Conservation (phyloP, 2,113 vertebrate genomes). For the Felis catus region F.catus_Fca126_mat1.0 CM031425.1:13531001-13531500, state of each 20-base stretch:
- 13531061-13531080: slow-evolving; percentile 95
- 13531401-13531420: not conserved
- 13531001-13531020: slow-evolving; percentile 90
- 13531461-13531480: not conserved
- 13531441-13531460: not conserved
- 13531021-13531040: slow-evolving; percentile 96
- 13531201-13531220: not conserved
- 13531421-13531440: not conserved
- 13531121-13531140: slow-evolving; percentile 91
- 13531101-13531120: slow-evolving; percentile 91
- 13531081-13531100: slow-evolving; percentile 91
- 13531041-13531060: slow-evolving; percentile 91
- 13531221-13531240: not conserved
- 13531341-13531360: fast-evolving
- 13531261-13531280: not conserved
- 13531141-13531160: slow-evolving; percentile 90
- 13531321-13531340: not conserved
- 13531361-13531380: not conserved
- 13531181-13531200: not conserved
- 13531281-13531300: not conserved
- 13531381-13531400: not conserved
- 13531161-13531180: slow-evolving; percentile 63
- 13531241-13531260: not conserved
- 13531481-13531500: not conserved
- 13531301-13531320: not conserved